phyloP scores from a whole-genome alignment of 2,113 vertebrate species.

The Lipotes vexillifer region DNA sequence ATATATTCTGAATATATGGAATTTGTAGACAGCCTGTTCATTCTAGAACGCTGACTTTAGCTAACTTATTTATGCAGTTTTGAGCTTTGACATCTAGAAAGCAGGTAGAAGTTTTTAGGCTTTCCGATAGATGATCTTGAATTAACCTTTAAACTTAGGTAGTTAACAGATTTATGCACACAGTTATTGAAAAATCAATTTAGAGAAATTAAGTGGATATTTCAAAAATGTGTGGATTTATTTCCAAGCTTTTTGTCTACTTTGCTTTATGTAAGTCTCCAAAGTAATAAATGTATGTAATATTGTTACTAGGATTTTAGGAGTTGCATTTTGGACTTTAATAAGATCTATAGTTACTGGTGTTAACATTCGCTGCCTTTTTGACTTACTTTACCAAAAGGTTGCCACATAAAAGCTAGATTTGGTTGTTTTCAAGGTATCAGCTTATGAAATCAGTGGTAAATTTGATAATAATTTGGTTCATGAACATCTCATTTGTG shows the following conservation, averaged over 20 bases:
- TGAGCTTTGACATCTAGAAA: constrained; percentile 59
- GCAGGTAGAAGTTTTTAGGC: not conserved
- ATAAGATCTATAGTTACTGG: constrained; percentile 12
- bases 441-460: not conserved
- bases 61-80: constrained; percentile 42
- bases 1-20: constrained; percentile 4
- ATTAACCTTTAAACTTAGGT: constrained; percentile 31
- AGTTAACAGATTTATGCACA: constrained; percentile 51
- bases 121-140: constrained; percentile 46
- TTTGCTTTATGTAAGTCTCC: constrained; percentile 26
- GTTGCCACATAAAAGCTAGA: not conserved
- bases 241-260: constrained; percentile 14
- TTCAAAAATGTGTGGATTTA: constrained; percentile 22
- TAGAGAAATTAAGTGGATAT: constrained; percentile 42
- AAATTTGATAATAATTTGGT: constrained; percentile 13
- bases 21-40: constrained; percentile 18
- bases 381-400: not conserved
- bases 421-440: constrained; percentile 17
- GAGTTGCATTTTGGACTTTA: constrained; percentile 43
- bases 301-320: constrained; percentile 13
- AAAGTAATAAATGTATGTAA: constrained; percentile 21
- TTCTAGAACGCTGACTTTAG: constrained; percentile 29
- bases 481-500: not conserved
- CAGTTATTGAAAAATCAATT: constrained; percentile 42
- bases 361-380: constrained; percentile 44